Evolutionary conservation across 2,797 vertebrate species (phyloP).

Genomic region (Anas bahamensis): DNA sequence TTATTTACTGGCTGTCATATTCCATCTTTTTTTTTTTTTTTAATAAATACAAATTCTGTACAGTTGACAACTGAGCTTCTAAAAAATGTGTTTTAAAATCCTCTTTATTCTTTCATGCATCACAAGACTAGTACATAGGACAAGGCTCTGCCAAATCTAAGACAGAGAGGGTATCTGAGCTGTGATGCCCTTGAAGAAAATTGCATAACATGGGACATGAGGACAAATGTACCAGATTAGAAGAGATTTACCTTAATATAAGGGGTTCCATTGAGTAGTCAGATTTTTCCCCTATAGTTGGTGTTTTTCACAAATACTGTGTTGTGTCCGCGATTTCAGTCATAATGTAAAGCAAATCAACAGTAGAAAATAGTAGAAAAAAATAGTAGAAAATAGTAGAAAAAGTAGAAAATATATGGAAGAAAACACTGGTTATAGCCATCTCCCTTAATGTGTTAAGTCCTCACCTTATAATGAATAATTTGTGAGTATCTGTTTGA

Average conservation of each 20-base stretch:
- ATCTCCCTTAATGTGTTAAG: not conserved
- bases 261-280: not conserved
- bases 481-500: not conserved
- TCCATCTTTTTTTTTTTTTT: not conserved
- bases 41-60: conserved; percentile 3
- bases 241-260: not conserved
- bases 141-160: not conserved
- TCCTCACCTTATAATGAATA: not conserved
- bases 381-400: no score
- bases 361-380: not conserved
- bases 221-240: not conserved
- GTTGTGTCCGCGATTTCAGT: not conserved
- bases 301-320: not conserved
- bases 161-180: not conserved
- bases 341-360: not conserved
- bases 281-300: not conserved
- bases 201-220: not conserved
- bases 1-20: not conserved
- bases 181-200: not conserved
- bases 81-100: not conserved
- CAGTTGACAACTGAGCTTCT: not conserved
- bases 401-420: not conserved
- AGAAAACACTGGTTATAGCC: not conserved
- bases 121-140: not conserved
- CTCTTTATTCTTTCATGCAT: not conserved